phyloP scores from a whole-genome alignment of 30 jellyfish, hydroid and myxozoan species.

The Pseudorhiza aurosa region DNA sequence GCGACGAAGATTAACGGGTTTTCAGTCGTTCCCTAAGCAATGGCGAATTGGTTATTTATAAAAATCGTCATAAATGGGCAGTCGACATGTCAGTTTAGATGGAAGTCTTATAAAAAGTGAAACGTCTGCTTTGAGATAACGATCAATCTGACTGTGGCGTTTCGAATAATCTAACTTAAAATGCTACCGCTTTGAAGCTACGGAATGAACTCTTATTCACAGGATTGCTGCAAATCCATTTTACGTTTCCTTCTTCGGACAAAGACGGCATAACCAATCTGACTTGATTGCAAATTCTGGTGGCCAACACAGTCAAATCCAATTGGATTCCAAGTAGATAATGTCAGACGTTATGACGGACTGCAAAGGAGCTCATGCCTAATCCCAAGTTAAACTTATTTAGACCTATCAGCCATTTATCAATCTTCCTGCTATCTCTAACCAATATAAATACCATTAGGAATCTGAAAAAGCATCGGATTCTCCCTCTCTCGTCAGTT shows the following conservation, averaged over 20 bases:
- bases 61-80: too few relatives aligned
- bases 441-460: conserved; percentile 33
- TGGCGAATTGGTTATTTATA: too few relatives aligned
- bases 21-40: too few relatives aligned
- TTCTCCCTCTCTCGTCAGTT: too few relatives aligned
- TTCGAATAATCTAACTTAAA: neutral
- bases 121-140: too few relatives aligned
- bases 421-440: conserved; percentile 42
- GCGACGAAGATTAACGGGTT: too few relatives aligned
- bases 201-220: neutral
- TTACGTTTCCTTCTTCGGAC: conserved; percentile 20
- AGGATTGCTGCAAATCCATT: conserved; percentile 8
- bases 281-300: conserved; percentile 47
- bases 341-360: conserved; percentile 12
- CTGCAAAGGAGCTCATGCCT: conserved; percentile 3
- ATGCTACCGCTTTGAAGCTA: conserved; percentile 22
- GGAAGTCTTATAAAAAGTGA: too few relatives aligned
- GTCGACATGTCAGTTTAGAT: too few relatives aligned
- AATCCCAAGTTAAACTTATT: conserved; percentile 21
- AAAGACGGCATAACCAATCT: neutral
- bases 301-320: conserved; percentile 19
- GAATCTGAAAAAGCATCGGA: neutral
- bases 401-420: conserved; percentile 22
- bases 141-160: neutral
- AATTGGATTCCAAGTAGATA: conserved; percentile 21